Percentiles rank a stretch among this genome's conserved stretches.
These are phyloP conservation scores for Crocuta crocuta DNA, from an alignment of 2,113 vertebrate species.

Conservation along the genomic window DNA sequence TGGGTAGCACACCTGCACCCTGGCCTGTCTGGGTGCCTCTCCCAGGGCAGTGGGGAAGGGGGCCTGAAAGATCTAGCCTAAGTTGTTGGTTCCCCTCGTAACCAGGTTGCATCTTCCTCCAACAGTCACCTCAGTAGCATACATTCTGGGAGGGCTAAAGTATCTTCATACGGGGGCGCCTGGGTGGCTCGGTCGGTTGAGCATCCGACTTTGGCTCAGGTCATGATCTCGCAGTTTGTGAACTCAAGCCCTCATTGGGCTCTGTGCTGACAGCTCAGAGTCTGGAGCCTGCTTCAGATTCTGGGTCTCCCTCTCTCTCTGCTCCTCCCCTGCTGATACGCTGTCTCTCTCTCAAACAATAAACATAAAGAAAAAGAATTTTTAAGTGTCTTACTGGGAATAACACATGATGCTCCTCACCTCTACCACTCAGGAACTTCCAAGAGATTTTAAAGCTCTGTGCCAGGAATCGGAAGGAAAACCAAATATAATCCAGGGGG, in stretches of 20 bases:
- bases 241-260: too few relatives aligned
- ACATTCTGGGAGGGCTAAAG: neutral
- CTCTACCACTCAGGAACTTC: neutral
- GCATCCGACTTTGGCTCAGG: too few relatives aligned
- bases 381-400: neutral
- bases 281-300: too few relatives aligned
- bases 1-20: fast-evolving
- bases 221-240: too few relatives aligned
- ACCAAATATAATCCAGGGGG: neutral
- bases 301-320: too few relatives aligned
- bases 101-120: too few relatives aligned
- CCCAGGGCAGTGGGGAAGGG: neutral
- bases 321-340: too few relatives aligned
- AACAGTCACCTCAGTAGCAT: neutral
- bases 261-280: too few relatives aligned
- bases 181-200: too few relatives aligned
- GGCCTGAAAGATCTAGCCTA: neutral
- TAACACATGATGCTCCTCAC: neutral
- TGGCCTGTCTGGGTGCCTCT: neutral
- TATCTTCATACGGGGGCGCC: too few relatives aligned
- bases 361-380: too few relatives aligned
- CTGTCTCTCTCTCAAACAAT: too few relatives aligned
- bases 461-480: neutral
- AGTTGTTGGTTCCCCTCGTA: neutral
- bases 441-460: neutral